Base-by-base conservation (phyloP, 2,113 vertebrate genomes). In the Diadophis punctatus region DNA sequence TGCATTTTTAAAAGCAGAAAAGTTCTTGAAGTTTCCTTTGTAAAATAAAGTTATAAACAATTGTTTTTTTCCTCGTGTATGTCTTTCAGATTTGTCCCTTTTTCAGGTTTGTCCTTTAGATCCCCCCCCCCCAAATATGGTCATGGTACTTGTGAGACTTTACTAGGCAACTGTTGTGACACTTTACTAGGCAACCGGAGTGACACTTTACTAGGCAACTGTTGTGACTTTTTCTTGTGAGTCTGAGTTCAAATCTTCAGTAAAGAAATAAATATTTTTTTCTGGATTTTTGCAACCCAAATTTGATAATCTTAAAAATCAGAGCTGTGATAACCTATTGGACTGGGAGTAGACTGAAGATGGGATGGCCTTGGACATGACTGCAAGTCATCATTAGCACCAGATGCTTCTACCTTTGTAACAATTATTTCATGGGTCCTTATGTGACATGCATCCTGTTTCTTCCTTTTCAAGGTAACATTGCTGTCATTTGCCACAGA, bases 401-500 rank as follows among this genome's bases (percentile, higher is more conserved):
- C 8, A 80, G 1, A 39, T 39, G 4, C 25, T 51, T 1, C 34
- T 46, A 8, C 4, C 3, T 7, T 34, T 8, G 0, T 7, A 22
- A 92, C 89, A 90, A 88, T 43, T 0, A 0, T 91, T 93, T 89
- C 2, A 3, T 25, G 1, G 27, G 88, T 12, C 53, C 85, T n/a
- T 89, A n/a, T 92, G 14, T 58, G 63, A 25, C 56, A 18, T 86
- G 39, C 89, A 84, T 90, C 92, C 86, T 90, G 91, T 94, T 94
- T 94, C 58, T 94, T 93, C 51, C 39, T 86, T 94, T 93, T 93
- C 86, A 90, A 99, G 99, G 99, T 99, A 93, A 99, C 99, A 0
- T 97, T 99, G 94, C 98, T 99, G 27, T 99, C 99, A 0, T 99
- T 99, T 34, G 97, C 98, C 0, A 98, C 99, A 96, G 99, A 99